Percentiles rank a stretch among this genome's conserved stretches.
Conservation (phyloP, 1,140 invertebrate species). For the Microplitis mediator region DNA sequence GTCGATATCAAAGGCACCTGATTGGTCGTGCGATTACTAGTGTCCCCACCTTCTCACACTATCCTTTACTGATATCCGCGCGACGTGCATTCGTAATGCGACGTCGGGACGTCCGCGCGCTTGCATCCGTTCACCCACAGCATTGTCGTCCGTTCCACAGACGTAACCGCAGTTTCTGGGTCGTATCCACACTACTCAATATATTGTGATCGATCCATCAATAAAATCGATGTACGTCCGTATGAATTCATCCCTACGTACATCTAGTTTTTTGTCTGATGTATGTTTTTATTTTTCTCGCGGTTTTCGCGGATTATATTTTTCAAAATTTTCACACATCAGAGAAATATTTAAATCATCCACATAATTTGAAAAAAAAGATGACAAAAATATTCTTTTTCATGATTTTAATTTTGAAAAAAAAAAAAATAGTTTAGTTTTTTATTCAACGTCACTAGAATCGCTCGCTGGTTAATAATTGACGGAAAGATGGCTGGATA, state of each 20-base stretch:
- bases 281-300: neutral
- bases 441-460: too few species aligned
- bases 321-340: too few species aligned
- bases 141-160: constrained; percentile 4
- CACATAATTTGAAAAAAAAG: too few species aligned
- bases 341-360: too few species aligned
- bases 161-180: constrained; percentile 8
- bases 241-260: neutral
- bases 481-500: neutral
- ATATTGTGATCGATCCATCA: neutral
- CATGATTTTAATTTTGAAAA: too few species aligned
- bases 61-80: constrained; percentile 18
- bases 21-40: constrained; percentile 10
- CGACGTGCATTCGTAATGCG: constrained; percentile 13
- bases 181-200: neutral
- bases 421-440: too few species aligned
- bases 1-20: constrained; percentile 14
- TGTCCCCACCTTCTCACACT: neutral
- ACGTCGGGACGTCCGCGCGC: constrained; percentile 10
- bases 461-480: too few species aligned
- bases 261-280: neutral
- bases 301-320: too few species aligned
- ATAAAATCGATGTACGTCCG: neutral
- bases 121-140: constrained; percentile 9
- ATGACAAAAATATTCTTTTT: too few species aligned